These are phyloP conservation scores for Leucophenga varia DNA, from an alignment of 1,140 invertebrate genomes.

Conservation along the genomic window DNA sequence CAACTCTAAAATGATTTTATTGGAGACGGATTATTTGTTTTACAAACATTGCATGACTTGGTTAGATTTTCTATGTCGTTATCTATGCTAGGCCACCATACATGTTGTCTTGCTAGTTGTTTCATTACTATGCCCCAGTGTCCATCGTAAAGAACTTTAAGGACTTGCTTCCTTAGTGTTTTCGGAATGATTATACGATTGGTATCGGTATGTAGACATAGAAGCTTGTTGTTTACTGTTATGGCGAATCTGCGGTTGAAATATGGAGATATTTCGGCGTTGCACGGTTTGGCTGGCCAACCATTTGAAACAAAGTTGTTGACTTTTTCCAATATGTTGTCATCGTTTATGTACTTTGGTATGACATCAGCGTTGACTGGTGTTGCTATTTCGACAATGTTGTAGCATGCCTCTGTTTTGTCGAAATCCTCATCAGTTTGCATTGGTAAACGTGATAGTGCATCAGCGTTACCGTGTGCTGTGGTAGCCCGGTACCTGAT, in stretches of 20 bases:
- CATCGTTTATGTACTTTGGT: constrained; percentile 1
- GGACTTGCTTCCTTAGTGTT: constrained; percentile 24
- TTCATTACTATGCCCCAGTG: constrained; percentile 60
- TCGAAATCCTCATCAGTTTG: constrained; percentile 10
- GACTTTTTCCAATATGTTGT: not conserved
- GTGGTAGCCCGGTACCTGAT: constrained; percentile 9
- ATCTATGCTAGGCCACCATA: constrained; percentile 59
- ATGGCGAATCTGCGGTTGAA: constrained; percentile 5
- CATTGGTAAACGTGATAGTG: too few relatives aligned
- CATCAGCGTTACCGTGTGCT: constrained; percentile 10
- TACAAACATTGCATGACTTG: constrained; percentile 8
- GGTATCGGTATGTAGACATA: constrained; percentile 2
- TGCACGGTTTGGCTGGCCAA: too few relatives aligned
- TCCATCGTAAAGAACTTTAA: constrained; percentile 51
- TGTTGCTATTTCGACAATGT: constrained; percentile 9
- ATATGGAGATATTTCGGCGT: constrained; percentile 4
- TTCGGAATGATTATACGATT: constrained; percentile 34
- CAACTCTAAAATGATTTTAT: constrained; percentile 5
- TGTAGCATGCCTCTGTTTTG: constrained; percentile 13
- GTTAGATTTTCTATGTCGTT: constrained; percentile 46
- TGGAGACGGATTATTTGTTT: constrained; percentile 3
- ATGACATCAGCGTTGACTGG: constrained; percentile 14
- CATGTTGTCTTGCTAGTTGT: constrained; percentile 52
- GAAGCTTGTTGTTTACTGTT: constrained; percentile 5
- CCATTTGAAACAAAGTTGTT: constrained; percentile 7